Percentiles rank a stretch among this genome's conserved stretches.
Evolutionary conservation across 2,797 vertebrate species (phyloP).

Genomic region (Sebastes aleutianus): DNA sequence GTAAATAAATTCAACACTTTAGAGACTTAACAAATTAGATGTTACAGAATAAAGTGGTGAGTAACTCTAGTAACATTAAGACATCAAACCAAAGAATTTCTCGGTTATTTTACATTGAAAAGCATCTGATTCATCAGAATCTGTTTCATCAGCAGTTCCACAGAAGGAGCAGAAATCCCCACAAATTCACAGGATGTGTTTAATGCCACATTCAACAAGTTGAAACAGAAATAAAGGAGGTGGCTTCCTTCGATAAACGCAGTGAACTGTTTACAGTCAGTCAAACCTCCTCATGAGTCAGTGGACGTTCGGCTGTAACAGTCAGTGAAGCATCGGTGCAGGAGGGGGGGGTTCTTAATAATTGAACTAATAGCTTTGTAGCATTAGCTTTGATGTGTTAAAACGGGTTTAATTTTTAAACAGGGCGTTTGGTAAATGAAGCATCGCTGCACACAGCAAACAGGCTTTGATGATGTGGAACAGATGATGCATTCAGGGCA

Average conservation of each 20-base stretch:
- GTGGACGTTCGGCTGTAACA: neutral
- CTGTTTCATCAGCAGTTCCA: neutral
- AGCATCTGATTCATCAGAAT: neutral
- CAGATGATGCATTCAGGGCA: constrained; percentile 33
- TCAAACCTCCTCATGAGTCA: neutral
- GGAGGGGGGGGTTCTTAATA: constrained; percentile 42
- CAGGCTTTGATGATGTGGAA: constrained; percentile 50
- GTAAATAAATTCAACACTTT: too few relatives aligned
- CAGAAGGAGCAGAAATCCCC: neutral
- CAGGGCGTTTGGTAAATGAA: constrained; percentile 51
- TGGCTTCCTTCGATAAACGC: neutral
- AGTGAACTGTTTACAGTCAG: neutral
- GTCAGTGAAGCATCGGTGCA: neutral
- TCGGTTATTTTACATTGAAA: neutral
- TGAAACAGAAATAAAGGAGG: neutral
- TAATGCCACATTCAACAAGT: neutral
- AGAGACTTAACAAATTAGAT: too few relatives aligned
- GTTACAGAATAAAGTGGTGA: neutral
- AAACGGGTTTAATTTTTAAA: constrained; percentile 67
- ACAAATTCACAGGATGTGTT: neutral
- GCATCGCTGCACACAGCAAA: constrained; percentile 9
- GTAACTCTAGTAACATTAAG: neutral
- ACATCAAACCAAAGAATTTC: neutral
- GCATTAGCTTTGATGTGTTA: constrained; percentile 64
- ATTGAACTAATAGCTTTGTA: constrained; percentile 68